Conservation (phyloP, 1,140 invertebrate genomes). For the Berghia stephanieae region DNA sequence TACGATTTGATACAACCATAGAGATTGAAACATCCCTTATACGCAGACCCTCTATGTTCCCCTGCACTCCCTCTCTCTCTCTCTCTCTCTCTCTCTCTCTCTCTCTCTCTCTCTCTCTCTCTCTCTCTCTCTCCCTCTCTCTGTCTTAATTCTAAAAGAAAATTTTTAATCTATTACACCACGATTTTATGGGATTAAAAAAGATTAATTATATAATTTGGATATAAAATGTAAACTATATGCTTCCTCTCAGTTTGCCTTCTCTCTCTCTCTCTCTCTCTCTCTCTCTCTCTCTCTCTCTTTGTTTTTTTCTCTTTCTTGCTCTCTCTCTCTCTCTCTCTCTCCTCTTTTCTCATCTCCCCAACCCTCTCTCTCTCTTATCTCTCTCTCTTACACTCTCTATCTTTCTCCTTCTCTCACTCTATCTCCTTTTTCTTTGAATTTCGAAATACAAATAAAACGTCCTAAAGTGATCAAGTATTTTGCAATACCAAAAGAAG, state of each 20-base stretch:
- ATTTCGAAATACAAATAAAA: too few relatives aligned
- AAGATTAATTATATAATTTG: too few relatives aligned
- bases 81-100: slow-evolving; percentile 20
- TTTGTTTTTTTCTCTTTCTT: not conserved
- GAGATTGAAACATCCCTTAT: not conserved
- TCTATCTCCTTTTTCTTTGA: not conserved
- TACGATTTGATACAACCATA: not conserved
- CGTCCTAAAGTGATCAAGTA: too few relatives aligned
- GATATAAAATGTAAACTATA: not conserved
- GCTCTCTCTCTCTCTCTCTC: not conserved
- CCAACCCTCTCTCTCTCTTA: not conserved
- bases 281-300: slow-evolving; percentile 2
- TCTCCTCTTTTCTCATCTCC: not conserved
- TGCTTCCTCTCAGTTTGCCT: slow-evolving; percentile 9
- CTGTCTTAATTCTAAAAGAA: not conserved
- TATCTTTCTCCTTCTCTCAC: not conserved
- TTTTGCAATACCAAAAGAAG: too few relatives aligned
- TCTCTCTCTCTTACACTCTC: not conserved
- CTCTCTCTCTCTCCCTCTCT: not conserved
- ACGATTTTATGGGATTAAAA: not conserved
- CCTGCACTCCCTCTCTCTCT: not conserved
- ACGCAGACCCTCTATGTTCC: not conserved
- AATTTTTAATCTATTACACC: not conserved
- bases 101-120: not conserved
- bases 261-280: slow-evolving; percentile 11